These are phyloP conservation scores for Conomelus anceps DNA, from an alignment of 2,888 invertebrate species.

Conservation along the genomic window DNA sequence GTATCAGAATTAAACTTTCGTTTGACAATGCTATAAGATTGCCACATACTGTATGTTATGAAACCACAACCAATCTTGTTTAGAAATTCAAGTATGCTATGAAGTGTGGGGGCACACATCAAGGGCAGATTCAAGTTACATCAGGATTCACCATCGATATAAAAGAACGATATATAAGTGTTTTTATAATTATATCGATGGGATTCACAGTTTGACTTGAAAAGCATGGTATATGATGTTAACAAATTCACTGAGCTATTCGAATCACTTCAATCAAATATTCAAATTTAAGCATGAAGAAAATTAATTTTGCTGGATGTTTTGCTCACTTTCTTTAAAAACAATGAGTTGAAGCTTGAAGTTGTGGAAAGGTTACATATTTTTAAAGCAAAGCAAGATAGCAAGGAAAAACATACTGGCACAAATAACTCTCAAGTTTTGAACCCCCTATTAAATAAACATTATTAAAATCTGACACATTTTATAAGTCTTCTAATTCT, in stretches of 20 bases:
- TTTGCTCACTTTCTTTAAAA: background rate
- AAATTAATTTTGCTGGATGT: background rate
- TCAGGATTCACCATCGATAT: too few species aligned
- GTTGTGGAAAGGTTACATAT: background rate
- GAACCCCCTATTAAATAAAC: too few species aligned
- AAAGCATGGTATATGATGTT: background rate
- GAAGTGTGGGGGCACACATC: background rate
- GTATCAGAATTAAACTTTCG: background rate
- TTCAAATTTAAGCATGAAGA: background rate
- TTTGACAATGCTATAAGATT: background rate
- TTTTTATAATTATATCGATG: too few species aligned
- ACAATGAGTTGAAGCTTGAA: background rate
- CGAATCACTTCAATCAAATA: background rate
- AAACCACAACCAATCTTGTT: background rate
- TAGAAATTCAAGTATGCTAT: background rate
- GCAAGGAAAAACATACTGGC: too few species aligned
- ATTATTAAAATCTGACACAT: too few species aligned
- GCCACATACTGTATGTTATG: background rate
- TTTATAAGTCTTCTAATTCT: too few species aligned
- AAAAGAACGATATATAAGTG: too few species aligned
- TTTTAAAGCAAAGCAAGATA: too few species aligned
- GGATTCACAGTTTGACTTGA: too few species aligned
- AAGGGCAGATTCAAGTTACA: background rate
- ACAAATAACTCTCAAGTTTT: too few species aligned
- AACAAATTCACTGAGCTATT: background rate